A percentile compares a stretch with the other conserved stretches of the same genome.
These are phyloP conservation scores for Lasioglossum albipes DNA, from an alignment of 1,140 invertebrate genomes.

Conservation along the genomic window DNA sequence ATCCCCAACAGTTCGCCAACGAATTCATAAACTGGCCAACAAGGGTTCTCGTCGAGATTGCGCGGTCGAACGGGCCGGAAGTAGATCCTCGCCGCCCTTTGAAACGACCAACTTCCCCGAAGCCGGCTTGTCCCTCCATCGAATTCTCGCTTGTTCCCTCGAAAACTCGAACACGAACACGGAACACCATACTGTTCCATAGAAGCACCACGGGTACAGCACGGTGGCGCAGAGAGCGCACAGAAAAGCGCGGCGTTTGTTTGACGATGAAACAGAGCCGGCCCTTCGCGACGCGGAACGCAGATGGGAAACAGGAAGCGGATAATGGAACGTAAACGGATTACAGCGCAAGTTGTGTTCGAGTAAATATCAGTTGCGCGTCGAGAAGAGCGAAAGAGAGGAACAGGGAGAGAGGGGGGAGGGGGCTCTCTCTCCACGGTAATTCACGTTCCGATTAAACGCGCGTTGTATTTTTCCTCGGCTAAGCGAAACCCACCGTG, in stretches of 20 bases:
- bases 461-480: neutral
- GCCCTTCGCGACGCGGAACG: neutral
- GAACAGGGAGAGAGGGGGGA: no score
- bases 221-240: no score
- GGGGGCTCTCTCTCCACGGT: neutral
- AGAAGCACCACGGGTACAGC: no score
- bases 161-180: neutral
- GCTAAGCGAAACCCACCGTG: no score
- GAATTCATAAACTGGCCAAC: no score
- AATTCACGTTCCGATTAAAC: constrained; percentile 5
- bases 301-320: constrained; percentile 15
- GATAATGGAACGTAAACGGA: constrained; percentile 15
- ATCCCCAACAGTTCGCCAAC: no score
- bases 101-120: neutral
- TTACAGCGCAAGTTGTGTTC: constrained; percentile 1
- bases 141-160: neutral
- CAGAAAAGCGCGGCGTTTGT: neutral
- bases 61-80: no score
- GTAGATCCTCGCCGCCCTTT: no score
- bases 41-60: no score
- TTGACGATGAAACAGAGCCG: neutral
- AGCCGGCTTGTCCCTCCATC: neutral
- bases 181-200: no score
- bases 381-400: neutral
- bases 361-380: constrained; percentile 7